Evolutionary conservation across 2,113 vertebrate species (phyloP).

Genomic region (Asarcornis scutulata): DNA sequence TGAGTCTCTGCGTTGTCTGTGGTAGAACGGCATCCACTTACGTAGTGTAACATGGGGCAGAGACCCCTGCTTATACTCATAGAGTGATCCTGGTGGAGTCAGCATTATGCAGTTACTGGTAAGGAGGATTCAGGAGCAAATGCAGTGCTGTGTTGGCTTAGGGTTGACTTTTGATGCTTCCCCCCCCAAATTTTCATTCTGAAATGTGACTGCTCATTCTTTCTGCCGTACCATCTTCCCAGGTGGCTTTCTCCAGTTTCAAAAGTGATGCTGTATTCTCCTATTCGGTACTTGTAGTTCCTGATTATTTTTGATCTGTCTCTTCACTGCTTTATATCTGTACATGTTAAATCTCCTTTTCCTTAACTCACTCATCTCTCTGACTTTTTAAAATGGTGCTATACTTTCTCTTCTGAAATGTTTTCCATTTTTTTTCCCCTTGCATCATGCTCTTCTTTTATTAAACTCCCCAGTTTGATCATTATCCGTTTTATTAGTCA

Average conservation of each 20-base stretch:
- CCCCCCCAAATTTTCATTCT: neutral
- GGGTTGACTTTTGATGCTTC: neutral
- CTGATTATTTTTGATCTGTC: conserved; percentile 25
- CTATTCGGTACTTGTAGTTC: conserved; percentile 24
- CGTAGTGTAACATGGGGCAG: neutral
- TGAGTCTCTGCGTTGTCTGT: neutral
- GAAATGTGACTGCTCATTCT: neutral
- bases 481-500: neutral
- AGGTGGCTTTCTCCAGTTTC: conserved; percentile 2
- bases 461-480: conserved; percentile 9
- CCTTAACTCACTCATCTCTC: conserved; percentile 16
- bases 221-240: neutral
- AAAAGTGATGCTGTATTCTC: conserved; percentile 19
- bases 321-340: conserved; percentile 26
- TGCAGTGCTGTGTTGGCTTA: neutral
- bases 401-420: neutral
- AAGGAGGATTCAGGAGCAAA: neutral
- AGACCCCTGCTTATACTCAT: neutral
- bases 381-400: neutral
- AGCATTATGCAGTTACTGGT: neutral
- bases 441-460: neutral
- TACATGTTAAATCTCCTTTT: conserved; percentile 13
- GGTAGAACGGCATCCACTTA: neutral
- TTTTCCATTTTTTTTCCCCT: neutral
- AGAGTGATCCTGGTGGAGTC: neutral